Evolutionary conservation across 2,797 vertebrate species (phyloP).

Genomic region (Sebastes matsubarae): DNA sequence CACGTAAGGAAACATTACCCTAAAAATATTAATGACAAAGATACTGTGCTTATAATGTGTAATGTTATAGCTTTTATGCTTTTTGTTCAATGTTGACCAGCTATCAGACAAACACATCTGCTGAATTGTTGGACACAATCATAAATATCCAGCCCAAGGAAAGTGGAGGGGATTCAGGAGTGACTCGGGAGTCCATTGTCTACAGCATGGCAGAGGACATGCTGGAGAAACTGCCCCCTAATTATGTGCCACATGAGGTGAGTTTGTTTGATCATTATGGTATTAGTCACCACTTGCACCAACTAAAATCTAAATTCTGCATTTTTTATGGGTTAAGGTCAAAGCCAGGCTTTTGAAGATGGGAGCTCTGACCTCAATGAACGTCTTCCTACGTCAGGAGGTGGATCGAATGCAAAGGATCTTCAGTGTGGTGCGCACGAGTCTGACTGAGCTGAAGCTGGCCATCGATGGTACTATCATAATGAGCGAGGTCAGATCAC

Average conservation of each 20-base stretch:
- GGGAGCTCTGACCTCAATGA: conserved; percentile 88
- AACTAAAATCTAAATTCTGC: not conserved
- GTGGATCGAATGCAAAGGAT: conserved; percentile 89
- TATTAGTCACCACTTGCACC: not conserved
- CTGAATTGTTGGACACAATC: conserved; percentile 85
- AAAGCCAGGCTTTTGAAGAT: conserved; percentile 84
- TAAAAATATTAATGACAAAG: not conserved
- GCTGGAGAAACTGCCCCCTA: conserved; percentile 86
- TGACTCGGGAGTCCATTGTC: conserved; percentile 85
- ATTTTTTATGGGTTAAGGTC: conserved; percentile 61
- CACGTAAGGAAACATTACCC: conserved; percentile 49
- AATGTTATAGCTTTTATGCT: not conserved
- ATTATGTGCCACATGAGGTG: conserved; percentile 86
- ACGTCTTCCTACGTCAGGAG: conserved; percentile 89
- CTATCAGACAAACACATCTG: conserved; percentile 87
- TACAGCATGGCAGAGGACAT: conserved; percentile 85
- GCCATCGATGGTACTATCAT: conserved; percentile 89
- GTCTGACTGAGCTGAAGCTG: conserved; percentile 84
- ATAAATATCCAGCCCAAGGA: conserved; percentile 90
- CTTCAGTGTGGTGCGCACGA: conserved; percentile 79
- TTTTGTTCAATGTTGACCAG: conserved; percentile 61
- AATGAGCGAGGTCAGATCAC: conserved; percentile 79
- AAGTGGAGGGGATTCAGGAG: conserved; percentile 81
- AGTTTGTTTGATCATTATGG: not conserved
- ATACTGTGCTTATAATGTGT: not conserved